Evolutionary conservation across 2,888 invertebrate genomes (phyloP).

Genomic region (Dioctria rufipes): DNA sequence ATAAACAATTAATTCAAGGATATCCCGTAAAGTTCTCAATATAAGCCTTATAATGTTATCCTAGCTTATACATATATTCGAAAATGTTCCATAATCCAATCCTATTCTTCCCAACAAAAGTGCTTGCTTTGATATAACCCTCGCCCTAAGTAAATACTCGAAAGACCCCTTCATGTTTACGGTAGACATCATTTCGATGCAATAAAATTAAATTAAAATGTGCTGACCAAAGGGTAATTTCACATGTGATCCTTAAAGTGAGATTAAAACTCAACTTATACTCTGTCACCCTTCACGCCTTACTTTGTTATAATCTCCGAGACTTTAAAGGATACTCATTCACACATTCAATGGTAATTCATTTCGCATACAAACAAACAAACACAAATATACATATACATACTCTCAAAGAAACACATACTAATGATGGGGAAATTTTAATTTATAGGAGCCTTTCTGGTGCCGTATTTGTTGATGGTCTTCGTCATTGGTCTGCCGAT

Average conservation of each 20-base stretch:
- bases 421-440: slow-evolving; percentile 43
- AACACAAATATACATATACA: not conserved
- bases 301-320: too few species aligned
- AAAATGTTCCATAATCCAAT: slow-evolving; percentile 21
- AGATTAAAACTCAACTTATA: slow-evolving; percentile 9
- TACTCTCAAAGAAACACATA: not conserved
- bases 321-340: too few species aligned
- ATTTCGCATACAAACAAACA: too few species aligned
- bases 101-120: not conserved
- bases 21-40: too few species aligned
- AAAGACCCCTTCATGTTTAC: slow-evolving; percentile 4
- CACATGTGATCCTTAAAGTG: slow-evolving; percentile 25
- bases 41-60: too few species aligned
- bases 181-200: slow-evolving; percentile 25
- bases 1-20: too few species aligned
- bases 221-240: slow-evolving; percentile 39
- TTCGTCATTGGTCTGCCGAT: slow-evolving; percentile 84
- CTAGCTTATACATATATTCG: not conserved
- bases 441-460: slow-evolving; percentile 81
- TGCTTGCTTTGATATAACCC: slow-evolving; percentile 21
- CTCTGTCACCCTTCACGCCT: not conserved
- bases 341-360: too few species aligned
- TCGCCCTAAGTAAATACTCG: slow-evolving; percentile 39
- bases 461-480: slow-evolving; percentile 83
- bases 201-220: slow-evolving; percentile 48